Evolutionary conservation across 2,113 vertebrate species (phyloP).

Genomic region (Rhinopomastus cyanomelas): DNA sequence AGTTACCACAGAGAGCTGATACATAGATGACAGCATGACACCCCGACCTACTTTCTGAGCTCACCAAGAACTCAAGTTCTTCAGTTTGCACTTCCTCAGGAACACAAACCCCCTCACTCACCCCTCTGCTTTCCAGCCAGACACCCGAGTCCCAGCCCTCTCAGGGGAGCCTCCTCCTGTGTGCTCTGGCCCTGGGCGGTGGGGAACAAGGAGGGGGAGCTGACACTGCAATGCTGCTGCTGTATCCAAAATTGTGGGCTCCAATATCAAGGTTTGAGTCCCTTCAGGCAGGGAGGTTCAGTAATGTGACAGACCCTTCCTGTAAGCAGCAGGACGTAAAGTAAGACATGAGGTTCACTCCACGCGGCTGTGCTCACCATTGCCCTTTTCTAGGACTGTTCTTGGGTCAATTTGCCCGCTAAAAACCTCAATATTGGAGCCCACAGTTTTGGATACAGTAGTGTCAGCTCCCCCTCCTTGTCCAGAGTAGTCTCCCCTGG

Average conservation of each 20-base stretch:
- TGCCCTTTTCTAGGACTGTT: accelerated
- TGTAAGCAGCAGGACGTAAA: accelerated
- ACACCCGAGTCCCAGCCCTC: accelerated
- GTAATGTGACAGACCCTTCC: not conserved
- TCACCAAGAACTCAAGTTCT: not conserved
- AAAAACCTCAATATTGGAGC: not conserved
- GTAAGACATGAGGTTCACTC: accelerated
- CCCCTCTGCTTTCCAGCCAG: not conserved
- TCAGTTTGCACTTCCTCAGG: not conserved
- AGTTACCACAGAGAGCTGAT: accelerated
- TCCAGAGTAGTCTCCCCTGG: too few species aligned
- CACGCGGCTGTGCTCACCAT: not conserved
- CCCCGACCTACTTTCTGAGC: not conserved
- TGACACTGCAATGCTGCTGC: too few species aligned
- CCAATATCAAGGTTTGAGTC: not conserved
- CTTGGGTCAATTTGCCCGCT: not conserved
- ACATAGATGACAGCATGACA: not conserved
- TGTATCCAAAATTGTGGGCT: accelerated
- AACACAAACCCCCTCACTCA: not conserved
- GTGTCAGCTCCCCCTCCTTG: not conserved
- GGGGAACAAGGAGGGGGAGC: not conserved
- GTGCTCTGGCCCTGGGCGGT: too few species aligned
- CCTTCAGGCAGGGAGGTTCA: not conserved
- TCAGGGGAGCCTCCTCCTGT: too few species aligned
- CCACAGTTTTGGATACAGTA: accelerated